Evolutionary conservation across 2,888 invertebrate species (phyloP).

Genomic region (Cantharis flavilabris): DNA sequence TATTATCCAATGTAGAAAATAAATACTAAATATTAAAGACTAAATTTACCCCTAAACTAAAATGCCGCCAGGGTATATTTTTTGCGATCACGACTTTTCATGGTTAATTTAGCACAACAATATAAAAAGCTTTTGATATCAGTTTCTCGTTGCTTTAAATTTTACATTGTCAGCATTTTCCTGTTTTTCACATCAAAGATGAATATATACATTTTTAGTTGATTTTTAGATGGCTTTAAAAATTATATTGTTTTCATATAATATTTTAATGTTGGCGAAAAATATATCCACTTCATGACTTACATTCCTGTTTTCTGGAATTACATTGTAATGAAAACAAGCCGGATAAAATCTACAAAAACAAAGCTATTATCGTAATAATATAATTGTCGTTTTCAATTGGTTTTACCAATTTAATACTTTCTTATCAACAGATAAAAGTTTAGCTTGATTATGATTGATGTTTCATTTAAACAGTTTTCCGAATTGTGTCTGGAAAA

Average conservation of each 20-base stretch:
- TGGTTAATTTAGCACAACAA: constrained; percentile 17
- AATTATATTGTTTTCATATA: background rate
- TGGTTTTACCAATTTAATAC: background rate
- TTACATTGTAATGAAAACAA: background rate
- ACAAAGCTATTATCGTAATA: background rate
- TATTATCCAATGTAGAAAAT: background rate
- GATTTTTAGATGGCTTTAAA: background rate
- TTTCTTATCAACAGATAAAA: background rate
- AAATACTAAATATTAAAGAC: background rate
- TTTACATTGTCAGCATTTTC: background rate
- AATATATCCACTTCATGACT: background rate
- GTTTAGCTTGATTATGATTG: background rate
- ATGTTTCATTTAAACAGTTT: background rate
- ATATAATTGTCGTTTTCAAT: background rate
- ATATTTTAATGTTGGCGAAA: background rate
- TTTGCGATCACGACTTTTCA: constrained; percentile 11
- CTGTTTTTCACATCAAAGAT: background rate
- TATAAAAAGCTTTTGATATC: constrained; percentile 3
- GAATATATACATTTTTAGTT: background rate
- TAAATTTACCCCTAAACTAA: background rate
- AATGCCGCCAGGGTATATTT: background rate
- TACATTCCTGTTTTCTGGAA: background rate
- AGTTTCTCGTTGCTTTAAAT: constrained; percentile 2
- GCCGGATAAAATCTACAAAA: background rate
- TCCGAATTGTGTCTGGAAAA: background rate